phyloP scores from a whole-genome alignment of 2,797 vertebrate species.

The Cygnus olor region DNA sequence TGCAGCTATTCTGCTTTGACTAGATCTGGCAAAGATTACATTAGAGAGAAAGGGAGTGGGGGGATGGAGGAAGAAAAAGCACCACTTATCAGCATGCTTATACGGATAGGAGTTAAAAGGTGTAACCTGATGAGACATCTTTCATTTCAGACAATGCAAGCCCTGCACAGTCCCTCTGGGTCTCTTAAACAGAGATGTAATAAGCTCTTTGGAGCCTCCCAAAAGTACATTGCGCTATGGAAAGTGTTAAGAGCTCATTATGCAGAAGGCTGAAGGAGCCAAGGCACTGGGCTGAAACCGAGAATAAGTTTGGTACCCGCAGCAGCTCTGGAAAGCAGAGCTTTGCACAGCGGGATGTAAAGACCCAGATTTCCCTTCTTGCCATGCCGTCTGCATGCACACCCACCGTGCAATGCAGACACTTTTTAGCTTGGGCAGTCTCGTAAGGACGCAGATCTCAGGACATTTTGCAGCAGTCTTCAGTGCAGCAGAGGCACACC shows the following conservation, averaged over 20 bases:
- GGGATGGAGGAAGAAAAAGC: conserved; percentile 22
- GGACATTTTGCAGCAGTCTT: not conserved
- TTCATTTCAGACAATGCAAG: conserved; percentile 43
- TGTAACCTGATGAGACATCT: conserved; percentile 48
- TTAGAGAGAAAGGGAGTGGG: conserved; percentile 17
- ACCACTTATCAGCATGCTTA: conserved; percentile 30
- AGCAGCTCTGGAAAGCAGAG: not conserved
- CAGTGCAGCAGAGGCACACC: not conserved
- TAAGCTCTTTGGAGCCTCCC: conserved; percentile 39
- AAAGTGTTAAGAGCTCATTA: conserved; percentile 38
- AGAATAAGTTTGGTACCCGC: not conserved
- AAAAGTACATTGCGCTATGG: not conserved
- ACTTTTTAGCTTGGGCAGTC: not conserved
- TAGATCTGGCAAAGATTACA: conserved; percentile 50
- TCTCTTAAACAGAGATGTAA: conserved; percentile 25
- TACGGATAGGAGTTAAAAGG: conserved; percentile 46
- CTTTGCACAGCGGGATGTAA: not conserved
- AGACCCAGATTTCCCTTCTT: not conserved
- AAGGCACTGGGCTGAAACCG: not conserved
- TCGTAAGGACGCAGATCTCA: fast-evolving
- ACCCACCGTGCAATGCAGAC: not conserved
- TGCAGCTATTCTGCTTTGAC: conserved; percentile 63
- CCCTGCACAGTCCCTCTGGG: conserved; percentile 3
- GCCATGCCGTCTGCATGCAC: not conserved
- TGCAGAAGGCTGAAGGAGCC: not conserved